Evolutionary conservation across 2,797 vertebrate genomes (phyloP).

Genomic region (Nyctalus aviator): DNA sequence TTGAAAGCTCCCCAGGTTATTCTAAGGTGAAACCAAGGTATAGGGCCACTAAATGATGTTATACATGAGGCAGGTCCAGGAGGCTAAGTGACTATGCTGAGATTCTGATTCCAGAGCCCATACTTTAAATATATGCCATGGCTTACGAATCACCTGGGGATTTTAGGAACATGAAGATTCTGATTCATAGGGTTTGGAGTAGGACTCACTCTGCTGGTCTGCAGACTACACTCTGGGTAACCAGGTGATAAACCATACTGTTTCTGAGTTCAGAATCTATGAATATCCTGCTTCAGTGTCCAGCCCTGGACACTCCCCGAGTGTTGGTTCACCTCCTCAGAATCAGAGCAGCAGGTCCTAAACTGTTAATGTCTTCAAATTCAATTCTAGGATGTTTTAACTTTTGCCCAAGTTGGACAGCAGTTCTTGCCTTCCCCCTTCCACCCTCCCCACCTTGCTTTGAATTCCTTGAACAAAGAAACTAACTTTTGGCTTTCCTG

Average conservation of each 20-base stretch:
- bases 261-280: not conserved
- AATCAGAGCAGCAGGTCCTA: conserved; percentile 1
- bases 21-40: not conserved
- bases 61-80: not conserved
- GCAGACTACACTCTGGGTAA: not conserved
- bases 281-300: not conserved
- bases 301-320: not conserved
- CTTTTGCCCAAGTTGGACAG: conserved; percentile 79
- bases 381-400: conserved; percentile 78
- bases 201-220: not conserved
- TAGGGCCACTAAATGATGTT: not conserved
- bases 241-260: not conserved
- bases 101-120: not conserved
- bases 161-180: not conserved
- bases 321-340: not conserved
- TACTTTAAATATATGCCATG: not conserved
- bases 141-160: not conserved
- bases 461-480: conserved; percentile 81
- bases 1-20: not conserved
- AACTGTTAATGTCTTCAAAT: conserved; percentile 66
- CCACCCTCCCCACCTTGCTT: conserved; percentile 52
- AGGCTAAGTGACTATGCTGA: not conserved
- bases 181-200: not conserved
- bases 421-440: not conserved
- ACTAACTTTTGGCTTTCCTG: conserved; percentile 74